These are phyloP conservation scores for Cheirogaleus major DNA, from an alignment of 2,797 vertebrate genomes.

Conservation along the genomic window DNA sequence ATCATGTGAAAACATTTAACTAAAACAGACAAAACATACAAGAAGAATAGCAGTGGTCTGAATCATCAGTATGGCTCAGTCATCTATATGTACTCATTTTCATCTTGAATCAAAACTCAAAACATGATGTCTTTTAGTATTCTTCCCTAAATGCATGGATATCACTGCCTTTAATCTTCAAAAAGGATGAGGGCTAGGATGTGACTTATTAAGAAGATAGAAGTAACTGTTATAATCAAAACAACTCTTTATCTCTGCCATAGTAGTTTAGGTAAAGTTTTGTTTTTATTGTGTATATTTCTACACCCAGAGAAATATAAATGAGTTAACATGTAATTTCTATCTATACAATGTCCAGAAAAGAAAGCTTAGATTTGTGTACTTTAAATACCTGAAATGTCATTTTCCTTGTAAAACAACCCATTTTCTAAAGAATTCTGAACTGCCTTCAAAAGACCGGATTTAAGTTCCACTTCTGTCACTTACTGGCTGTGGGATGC, in stretches of 20 bases:
- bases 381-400: not conserved
- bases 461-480: not conserved
- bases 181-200: not conserved
- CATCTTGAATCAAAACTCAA: conserved; percentile 16
- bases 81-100: not conserved
- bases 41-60: not conserved
- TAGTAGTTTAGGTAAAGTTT: not conserved
- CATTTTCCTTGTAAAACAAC: not conserved
- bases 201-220: not conserved
- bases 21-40: not conserved
- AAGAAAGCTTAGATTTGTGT: not conserved
- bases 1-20: not conserved
- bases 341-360: not conserved
- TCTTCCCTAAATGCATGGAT: not conserved
- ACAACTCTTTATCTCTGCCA: not conserved
- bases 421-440: not conserved
- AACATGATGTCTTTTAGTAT: not conserved
- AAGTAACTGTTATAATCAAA: not conserved
- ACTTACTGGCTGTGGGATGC: not conserved
- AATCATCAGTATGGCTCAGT: not conserved
- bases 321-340: not conserved
- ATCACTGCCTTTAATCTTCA: not conserved
- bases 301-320: not conserved
- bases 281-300: not conserved
- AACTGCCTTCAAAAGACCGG: not conserved